Evolutionary conservation across 2,797 vertebrate species (phyloP), one percentile per base, ranked within the genome.

Genomic region (Holocentrus rufus): DNA sequence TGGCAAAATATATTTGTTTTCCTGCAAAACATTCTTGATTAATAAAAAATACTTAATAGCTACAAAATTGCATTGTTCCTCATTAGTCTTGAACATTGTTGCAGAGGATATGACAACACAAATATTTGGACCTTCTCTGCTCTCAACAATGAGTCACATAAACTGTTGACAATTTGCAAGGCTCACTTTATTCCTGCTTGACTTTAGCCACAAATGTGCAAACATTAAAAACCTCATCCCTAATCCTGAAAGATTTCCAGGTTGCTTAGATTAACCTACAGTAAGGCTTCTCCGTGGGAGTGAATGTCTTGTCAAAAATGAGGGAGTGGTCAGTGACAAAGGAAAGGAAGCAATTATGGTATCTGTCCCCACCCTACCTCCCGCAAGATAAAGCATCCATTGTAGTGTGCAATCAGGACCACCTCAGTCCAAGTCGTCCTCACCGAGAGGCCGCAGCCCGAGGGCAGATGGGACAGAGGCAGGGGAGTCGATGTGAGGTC

Each of bases 321-420:
- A 78, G 44, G 65, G 65, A 68, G 59, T 23, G 62, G 70, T 53
- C 18, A 22, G 36, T 53, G 44, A 67, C 47, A 39, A 70, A 61
- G 73, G 80, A 65, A 65, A 83, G 83, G 74, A 88, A 76, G 83
- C 55, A 81, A 66, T 85, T 69, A 78, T 57, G 18, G 62, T 58
- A 72, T 87, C 79, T 81, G 17, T 77, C 62, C 44, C 76, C 73
- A 50, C 62, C 68, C 52, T 27, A 74, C 64, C 83, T 82, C 77
- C 61, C 52, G 46, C 50, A 69, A 73, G 46, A 90, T 68, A 88
- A 86, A 86, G 85, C 73, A 55, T 50, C 55, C 65, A 65, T 89
- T 87, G 83, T 87, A 57, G 53, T 5, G 1, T 20, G 22, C 2
- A 1, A 79, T 63, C 74, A 75, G 57, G 65, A 76, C 50, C 49